A percentile compares a stretch with the other conserved stretches of the same genome.
These are phyloP conservation scores for Diploscapter pachys DNA, from an alignment of 1,140 invertebrate genomes.

Conservation along the genomic window DNA sequence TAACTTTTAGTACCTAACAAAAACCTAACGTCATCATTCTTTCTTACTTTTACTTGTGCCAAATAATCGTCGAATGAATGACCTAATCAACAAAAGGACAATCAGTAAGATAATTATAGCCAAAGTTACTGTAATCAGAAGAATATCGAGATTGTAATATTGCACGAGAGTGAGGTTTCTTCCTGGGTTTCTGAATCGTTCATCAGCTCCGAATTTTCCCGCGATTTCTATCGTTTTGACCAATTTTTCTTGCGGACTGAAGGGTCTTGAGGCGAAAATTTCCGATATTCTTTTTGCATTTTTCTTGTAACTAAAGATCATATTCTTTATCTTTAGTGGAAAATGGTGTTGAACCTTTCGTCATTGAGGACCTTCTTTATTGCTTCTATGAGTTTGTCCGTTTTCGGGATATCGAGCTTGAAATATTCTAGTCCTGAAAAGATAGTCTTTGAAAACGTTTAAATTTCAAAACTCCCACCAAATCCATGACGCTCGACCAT, in stretches of 20 bases:
- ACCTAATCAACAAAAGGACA: no score
- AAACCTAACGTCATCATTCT: no score
- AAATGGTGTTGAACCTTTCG: neutral
- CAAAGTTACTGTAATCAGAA: neutral
- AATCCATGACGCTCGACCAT: constrained; percentile 21
- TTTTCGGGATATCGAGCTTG: no score
- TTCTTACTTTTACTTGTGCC: no score
- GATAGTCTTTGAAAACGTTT: no score
- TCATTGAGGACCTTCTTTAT: constrained; percentile 3
- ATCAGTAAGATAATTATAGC: no score
- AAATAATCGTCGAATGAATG: no score
- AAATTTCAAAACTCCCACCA: neutral
- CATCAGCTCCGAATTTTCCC: neutral
- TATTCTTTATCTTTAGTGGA: constrained; percentile 6
- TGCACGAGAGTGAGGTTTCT: neutral
- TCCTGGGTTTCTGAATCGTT: neutral
- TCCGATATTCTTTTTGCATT: neutral
- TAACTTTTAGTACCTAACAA: no score
- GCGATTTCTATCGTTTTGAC: neutral
- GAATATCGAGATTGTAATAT: constrained; percentile 7
- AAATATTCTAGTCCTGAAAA: no score
- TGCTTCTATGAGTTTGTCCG: constrained; percentile 9
- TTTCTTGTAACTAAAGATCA: neutral
- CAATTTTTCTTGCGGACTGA: neutral
- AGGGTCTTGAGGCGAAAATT: neutral